Evolutionary conservation across 2,797 vertebrate genomes (phyloP), one percentile per base, ranked within the genome.

Genomic region (Sardinella longiceps): DNA sequence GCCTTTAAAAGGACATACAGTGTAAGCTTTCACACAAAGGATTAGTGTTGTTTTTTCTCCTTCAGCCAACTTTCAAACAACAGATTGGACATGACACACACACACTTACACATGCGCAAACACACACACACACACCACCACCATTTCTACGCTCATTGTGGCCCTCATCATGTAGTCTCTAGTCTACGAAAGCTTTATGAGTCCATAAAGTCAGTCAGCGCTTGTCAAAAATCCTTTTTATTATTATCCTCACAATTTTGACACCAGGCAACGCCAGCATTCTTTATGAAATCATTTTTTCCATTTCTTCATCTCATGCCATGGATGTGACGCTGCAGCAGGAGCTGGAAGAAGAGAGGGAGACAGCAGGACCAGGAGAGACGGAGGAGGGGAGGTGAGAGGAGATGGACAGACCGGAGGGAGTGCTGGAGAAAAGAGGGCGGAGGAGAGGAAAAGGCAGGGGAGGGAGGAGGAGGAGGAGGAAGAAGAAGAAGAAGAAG

Each of bases 211-310:
- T 87, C 88, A 90, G 86, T 81, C 87, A 85, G 56, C 74, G 87
- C 90, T 87, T 92, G 91, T 92, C 92, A 90, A 90, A 91, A 92
- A 87, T 84, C 87, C 90, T 86, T 93, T 92, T 93, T 90, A 86
- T 82, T 89, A 74, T 74, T 37, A 92, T 90, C 89, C 80, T 87
- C 82, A 85, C 86, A 81, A 85, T 90, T 91, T 89, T 90, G 84
- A 94, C 90, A 90, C 87, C 85, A 90, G 89, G 90, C 89, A 89
- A 89, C 84, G 82, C 89, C 39, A 53, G 87, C 86, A 85, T 89
- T 85, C 86, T 86, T 90, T 83, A 87, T 93, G 86, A 92, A 94
- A 93, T 93, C 90, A 93, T 81, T 91, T 90, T 94, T 95, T 94
- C 93, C 92, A 91, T 92, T 92, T 85, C 87, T 91, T 93, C 90